Conservation (phyloP, 2,113 vertebrate genomes). For the Smithornis capensis region DNA sequence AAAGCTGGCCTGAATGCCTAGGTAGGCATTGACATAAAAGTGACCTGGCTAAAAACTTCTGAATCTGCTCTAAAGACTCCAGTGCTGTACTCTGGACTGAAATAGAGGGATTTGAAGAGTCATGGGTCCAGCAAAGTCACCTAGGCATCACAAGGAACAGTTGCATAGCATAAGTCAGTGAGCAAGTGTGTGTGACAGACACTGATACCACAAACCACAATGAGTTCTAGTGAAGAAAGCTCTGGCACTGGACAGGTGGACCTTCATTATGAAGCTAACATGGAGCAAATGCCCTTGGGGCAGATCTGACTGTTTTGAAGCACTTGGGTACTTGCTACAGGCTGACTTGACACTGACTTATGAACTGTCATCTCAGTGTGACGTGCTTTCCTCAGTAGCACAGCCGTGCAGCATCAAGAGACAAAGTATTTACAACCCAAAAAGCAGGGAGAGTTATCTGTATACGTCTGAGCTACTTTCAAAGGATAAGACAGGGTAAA, state of each 20-base stretch:
- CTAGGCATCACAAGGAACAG: neutral
- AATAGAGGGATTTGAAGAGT: neutral
- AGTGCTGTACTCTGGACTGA: neutral
- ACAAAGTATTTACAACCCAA: neutral
- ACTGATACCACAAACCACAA: neutral
- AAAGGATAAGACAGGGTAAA: neutral
- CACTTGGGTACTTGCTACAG: neutral
- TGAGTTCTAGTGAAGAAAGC: neutral
- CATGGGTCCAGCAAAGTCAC: neutral
- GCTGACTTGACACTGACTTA: neutral
- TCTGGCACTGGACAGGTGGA: neutral
- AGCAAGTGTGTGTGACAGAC: accelerated
- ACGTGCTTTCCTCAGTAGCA: neutral
- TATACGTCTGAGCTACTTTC: neutral
- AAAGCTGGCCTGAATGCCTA: neutral
- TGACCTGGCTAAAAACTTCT: neutral
- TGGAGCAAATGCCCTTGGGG: accelerated
- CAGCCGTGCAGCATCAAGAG: neutral
- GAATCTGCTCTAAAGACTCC: neutral
- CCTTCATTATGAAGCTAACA: neutral
- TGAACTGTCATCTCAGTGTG: neutral
- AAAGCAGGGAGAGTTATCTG: neutral
- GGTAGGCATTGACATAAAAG: neutral
- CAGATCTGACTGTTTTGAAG: neutral
- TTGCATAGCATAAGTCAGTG: accelerated